Evolutionary conservation across 2,888 invertebrate genomes (phyloP).

Genomic region (Piscicola geometra): DNA sequence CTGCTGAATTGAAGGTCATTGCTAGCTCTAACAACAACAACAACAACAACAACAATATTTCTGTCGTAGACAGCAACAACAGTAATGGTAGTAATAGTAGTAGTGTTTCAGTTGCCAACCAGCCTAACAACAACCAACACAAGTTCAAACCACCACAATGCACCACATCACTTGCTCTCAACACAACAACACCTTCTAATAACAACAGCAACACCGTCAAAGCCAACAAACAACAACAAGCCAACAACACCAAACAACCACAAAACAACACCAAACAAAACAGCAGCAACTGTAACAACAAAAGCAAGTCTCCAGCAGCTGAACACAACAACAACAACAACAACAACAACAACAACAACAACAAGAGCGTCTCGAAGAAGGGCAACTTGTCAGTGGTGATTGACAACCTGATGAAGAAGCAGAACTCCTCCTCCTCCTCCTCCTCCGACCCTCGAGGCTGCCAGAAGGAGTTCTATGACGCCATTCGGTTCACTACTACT

Average conservation of each 20-base stretch:
- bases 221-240: neutral
- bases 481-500: constrained; percentile 21
- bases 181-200: neutral
- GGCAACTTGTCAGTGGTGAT: constrained; percentile 20
- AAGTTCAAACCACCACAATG: constrained; percentile 32
- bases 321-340: neutral
- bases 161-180: constrained; percentile 26
- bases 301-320: neutral
- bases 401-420: constrained; percentile 31
- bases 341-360: too few species aligned
- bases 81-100: too few species aligned
- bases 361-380: neutral
- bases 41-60: too few species aligned
- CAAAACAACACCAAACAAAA: neutral
- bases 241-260: constrained; percentile 7
- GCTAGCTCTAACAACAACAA: too few species aligned
- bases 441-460: neutral
- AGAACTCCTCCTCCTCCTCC: constrained; percentile 7
- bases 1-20: too few species aligned
- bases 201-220: neutral
- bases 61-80: too few species aligned
- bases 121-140: neutral
- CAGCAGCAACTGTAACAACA: neutral
- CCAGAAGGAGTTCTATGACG: constrained; percentile 31
- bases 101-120: neutral